Percentiles rank a stretch among this genome's conserved stretches.
These are phyloP conservation scores for Chascanopsetta lugubris DNA, from an alignment of 2,113 vertebrate genomes.

Conservation along the genomic window DNA sequence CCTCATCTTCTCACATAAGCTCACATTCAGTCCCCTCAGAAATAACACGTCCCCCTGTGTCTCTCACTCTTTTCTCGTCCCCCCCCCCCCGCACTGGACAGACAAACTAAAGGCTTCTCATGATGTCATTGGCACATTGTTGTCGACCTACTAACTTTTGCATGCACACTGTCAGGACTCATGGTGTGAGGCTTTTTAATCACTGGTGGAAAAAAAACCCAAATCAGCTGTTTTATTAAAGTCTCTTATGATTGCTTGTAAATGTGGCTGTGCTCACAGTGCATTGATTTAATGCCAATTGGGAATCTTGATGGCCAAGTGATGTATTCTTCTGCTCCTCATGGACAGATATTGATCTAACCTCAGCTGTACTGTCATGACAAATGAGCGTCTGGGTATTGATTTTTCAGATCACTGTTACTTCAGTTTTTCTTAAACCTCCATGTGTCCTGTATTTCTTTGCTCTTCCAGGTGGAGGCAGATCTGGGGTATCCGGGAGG, in stretches of 20 bases:
- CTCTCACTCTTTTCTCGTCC: conserved; percentile 48
- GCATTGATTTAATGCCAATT: neutral
- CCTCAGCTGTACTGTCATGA: neutral
- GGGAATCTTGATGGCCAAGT: neutral
- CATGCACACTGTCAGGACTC: conserved; percentile 65
- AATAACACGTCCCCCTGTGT: conserved; percentile 46
- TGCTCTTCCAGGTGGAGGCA: conserved; percentile 91
- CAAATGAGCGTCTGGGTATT: neutral
- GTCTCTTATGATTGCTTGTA: conserved; percentile 11
- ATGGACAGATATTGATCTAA: neutral
- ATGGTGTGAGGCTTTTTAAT: conserved; percentile 42
- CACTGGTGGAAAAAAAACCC: conserved; percentile 19
- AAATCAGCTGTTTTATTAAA: conserved; percentile 15
- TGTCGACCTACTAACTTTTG: conserved; percentile 61
- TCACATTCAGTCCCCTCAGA: conserved; percentile 34
- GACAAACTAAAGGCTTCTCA: neutral
- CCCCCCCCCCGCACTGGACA: conserved; percentile 36
- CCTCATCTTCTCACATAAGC: conserved; percentile 47
- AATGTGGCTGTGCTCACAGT: conserved; percentile 12
- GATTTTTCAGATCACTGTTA: neutral
- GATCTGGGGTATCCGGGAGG: conserved; percentile 97
- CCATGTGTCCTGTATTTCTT: conserved; percentile 10
- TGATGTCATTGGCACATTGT: conserved; percentile 28
- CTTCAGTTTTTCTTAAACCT: neutral
- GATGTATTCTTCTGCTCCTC: neutral